Evolutionary conservation across 2,888 invertebrate genomes (phyloP).

Genomic region (Sarcophaga caerulescens): DNA sequence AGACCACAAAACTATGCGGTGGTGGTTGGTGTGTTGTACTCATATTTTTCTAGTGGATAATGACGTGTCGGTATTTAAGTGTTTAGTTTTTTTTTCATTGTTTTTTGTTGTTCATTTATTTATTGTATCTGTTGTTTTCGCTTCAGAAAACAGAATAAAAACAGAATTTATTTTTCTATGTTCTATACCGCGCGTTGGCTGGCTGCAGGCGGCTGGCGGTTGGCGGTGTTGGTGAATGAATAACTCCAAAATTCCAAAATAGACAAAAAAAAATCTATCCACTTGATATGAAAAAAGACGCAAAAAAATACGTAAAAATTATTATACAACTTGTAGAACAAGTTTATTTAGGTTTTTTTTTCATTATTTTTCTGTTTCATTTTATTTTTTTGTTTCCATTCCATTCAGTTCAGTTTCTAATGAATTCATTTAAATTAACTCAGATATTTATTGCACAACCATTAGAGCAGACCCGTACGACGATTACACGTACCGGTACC

Average conservation of each 20-base stretch:
- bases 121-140: conserved; percentile 28
- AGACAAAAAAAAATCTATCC: conserved; percentile 27
- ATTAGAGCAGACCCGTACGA: background rate
- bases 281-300: conserved; percentile 9
- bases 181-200: conserved; percentile 31
- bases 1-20: conserved; percentile 16
- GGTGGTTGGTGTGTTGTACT: background rate
- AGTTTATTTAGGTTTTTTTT: conserved; percentile 70
- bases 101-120: conserved; percentile 16
- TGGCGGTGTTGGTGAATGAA: background rate
- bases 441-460: conserved; percentile 66
- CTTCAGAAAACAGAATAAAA: conserved; percentile 25
- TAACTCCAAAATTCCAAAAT: background rate
- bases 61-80: conserved; percentile 38
- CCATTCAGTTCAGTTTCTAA: conserved; percentile 68
- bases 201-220: background rate
- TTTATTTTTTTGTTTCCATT: no score
- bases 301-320: conserved; percentile 42
- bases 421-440: conserved; percentile 72
- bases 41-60: background rate
- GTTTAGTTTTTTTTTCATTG: conserved; percentile 40
- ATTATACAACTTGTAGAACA: conserved; percentile 76
- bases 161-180: conserved; percentile 36
- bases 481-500: conserved; percentile 17
- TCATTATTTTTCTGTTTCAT: conserved; percentile 17